These are phyloP conservation scores for Chelon labrosus DNA, from an alignment of 2,797 vertebrate species.

Conservation along the genomic window DNA sequence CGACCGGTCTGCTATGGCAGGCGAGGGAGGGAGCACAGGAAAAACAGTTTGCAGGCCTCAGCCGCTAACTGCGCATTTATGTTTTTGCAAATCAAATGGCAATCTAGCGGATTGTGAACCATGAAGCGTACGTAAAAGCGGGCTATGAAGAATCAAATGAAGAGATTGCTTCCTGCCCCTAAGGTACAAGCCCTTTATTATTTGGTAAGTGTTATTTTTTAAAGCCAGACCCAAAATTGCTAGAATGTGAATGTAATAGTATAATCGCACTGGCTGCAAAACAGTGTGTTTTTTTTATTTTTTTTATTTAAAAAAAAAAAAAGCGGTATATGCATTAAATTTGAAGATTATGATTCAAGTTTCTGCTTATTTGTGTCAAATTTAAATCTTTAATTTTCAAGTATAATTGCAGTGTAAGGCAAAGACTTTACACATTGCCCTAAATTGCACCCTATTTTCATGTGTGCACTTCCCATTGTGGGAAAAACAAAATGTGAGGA, in stretches of 20 bases:
- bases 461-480: background rate
- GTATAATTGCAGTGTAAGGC: too few species aligned
- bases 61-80: constrained; percentile 55
- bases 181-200: background rate
- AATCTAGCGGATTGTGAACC: background rate
- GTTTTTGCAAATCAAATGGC: constrained; percentile 8
- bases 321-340: background rate
- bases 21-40: constrained; percentile 12
- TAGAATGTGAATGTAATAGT: background rate
- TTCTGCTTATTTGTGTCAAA: constrained; percentile 1
- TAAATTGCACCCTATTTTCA: too few species aligned
- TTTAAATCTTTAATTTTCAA: background rate
- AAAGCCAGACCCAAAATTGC: too few species aligned
- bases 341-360: background rate
- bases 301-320: background rate
- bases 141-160: background rate
- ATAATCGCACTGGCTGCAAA: background rate
- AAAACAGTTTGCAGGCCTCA: constrained; percentile 39
- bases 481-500: background rate
- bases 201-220: background rate
- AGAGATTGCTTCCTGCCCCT: background rate
- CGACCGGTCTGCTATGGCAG: constrained; percentile 38
- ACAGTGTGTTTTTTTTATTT: background rate
- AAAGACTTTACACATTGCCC: too few species aligned
- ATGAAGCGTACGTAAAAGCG: background rate